Base-by-base conservation (phyloP, 2,888 invertebrate genomes). In the Neuroscelio doddi region DNA sequence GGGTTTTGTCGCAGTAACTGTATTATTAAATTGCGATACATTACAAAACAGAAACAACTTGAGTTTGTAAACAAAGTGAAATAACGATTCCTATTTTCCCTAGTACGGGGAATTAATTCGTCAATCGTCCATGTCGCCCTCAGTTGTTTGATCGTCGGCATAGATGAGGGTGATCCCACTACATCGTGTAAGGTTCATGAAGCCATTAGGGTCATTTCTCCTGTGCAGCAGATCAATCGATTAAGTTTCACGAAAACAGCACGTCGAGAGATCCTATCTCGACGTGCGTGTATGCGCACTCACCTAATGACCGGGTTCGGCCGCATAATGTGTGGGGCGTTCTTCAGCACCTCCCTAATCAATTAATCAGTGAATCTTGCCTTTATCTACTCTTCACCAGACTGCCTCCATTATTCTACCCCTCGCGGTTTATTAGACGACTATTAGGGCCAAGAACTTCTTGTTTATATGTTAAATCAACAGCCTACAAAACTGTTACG, bases 321-420 rank as follows among this genome's bases (percentile, higher is more conserved):
- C 69, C 59, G 64, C 70, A 72, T 80, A 81, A 82, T 78, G 73
- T 72, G 71, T 68, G 71, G 79, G 80, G 81, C 81, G 80, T 74
- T 68, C 73, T 74, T 74, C 70, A 74, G 78, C 78, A 74, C 81
- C 80, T 78, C 79, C 80, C 78, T 77, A 80, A 80, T 81, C 82
- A 79, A 83, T 83, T 82, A 82, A 83, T 83, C 83, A 82, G 76
- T 74, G 76, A 82, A 83, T 81, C 80, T 81, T 71, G 65, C 77
- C 72, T 79, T 77, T 75, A 78, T 78, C 74, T 70, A 50, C 53
- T 24, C 24, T 24, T 7, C 15, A n/a, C 15, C 15, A 21, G 2
- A 21, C 5, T 21, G 24, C 24, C 26, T 36, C 12, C 41, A 21
- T 24, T 41, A 24, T 24, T 39, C 10, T 8, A 1, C 39, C 21